A percentile compares a stretch with the other conserved stretches of the same genome.
These are phyloP conservation scores for Neocrepidodera transversa DNA, from an alignment of 2,888 invertebrate genomes.

Conservation along the genomic window DNA sequence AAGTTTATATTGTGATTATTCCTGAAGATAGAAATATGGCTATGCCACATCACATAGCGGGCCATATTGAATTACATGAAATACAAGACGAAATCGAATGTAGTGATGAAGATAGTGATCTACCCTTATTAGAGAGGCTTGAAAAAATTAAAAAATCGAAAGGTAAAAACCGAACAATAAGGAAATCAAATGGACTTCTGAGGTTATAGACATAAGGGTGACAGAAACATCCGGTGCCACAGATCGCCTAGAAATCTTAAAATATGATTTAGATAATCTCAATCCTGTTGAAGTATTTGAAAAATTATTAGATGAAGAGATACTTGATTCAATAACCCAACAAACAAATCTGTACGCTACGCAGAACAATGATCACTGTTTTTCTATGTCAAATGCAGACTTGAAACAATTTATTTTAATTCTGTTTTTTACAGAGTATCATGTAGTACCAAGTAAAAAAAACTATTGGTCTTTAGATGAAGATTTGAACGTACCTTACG, in stretches of 20 bases:
- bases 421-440: conserved; percentile 47
- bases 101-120: neutral
- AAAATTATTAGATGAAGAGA: neutral
- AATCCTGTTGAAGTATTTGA: neutral
- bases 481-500: conserved; percentile 46
- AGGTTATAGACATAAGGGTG: neutral
- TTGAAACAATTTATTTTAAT: conserved; percentile 22
- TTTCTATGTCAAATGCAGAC: too few species aligned
- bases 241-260: neutral
- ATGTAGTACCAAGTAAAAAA: conserved; percentile 47
- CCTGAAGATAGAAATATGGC: neutral
- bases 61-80: neutral
- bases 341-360: too few species aligned
- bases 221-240: neutral
- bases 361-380: too few species aligned
- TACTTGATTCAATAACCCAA: too few species aligned
- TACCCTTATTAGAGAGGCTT: neutral
- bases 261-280: neutral
- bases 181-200: too few species aligned
- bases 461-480: conserved; percentile 49
- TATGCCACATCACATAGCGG: neutral
- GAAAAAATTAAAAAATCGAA: neutral
- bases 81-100: neutral
- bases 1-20: neutral
- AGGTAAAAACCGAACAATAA: neutral